These are phyloP conservation scores for Salvelinus fontinalis DNA, from an alignment of 2,113 vertebrate genomes.

Conservation along the genomic window DNA sequence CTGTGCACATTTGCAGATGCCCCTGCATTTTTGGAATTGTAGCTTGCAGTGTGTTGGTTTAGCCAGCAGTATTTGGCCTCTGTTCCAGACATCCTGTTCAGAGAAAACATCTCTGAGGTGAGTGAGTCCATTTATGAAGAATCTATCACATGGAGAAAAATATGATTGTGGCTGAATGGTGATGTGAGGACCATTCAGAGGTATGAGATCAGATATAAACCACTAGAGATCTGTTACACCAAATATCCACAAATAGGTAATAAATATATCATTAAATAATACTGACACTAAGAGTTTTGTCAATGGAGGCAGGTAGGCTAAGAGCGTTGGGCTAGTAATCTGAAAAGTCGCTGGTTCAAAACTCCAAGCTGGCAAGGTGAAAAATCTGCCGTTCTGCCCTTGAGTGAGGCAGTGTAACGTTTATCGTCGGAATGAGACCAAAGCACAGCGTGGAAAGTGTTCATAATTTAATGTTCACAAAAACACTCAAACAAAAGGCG, in stretches of 20 bases:
- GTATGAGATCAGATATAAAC: constrained; percentile 37
- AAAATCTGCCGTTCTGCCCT: too few relatives aligned
- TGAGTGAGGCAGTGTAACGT: too few relatives aligned
- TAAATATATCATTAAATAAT: too few relatives aligned
- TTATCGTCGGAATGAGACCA: too few relatives aligned
- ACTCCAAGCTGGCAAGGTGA: too few relatives aligned
- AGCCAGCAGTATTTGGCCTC: constrained; percentile 53
- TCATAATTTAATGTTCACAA: too few relatives aligned
- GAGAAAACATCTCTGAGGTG: constrained; percentile 37
- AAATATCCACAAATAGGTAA: constrained; percentile 55
- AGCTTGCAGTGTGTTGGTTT: constrained; percentile 40
- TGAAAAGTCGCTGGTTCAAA: too few relatives aligned
- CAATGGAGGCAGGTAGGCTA: too few relatives aligned
- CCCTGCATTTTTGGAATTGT: constrained; percentile 55
- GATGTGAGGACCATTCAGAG: constrained; percentile 45
- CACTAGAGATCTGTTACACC: constrained; percentile 42
- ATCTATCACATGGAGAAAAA: constrained; percentile 57
- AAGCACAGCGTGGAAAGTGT: too few relatives aligned
- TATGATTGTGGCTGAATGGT: constrained; percentile 26
- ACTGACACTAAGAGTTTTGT: too few relatives aligned
- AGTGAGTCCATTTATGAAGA: constrained; percentile 27
- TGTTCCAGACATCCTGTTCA: constrained; percentile 52
- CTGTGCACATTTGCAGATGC: constrained; percentile 53
- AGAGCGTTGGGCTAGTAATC: too few relatives aligned
- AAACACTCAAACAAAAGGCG: too few relatives aligned